phyloP scores from a whole-genome alignment of 1,140 invertebrate genomes.

The Drosophila hydei region DNA sequence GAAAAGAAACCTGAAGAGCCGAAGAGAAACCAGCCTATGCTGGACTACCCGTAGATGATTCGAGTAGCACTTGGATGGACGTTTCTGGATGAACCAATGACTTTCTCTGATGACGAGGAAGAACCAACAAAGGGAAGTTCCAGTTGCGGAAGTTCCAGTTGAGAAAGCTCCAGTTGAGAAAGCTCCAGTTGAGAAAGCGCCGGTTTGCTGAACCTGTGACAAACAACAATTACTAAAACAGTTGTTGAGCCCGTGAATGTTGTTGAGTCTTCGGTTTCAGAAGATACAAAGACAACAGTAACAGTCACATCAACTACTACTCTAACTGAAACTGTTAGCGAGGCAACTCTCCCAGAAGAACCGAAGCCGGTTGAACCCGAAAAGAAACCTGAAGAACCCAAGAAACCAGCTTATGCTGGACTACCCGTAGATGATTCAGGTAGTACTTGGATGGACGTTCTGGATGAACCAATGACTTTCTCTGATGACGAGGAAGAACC shows the following conservation, averaged over 20 bases:
- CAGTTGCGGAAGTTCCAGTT: too few species aligned
- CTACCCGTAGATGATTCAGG: neutral
- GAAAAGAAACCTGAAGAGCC: too few species aligned
- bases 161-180: too few species aligned
- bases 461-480: slow-evolving; percentile 83
- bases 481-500: slow-evolving; percentile 83
- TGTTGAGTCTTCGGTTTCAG: neutral
- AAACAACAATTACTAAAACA: neutral
- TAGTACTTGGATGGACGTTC: neutral
- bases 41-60: too few species aligned
- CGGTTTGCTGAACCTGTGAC: neutral
- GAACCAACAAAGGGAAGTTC: too few species aligned
- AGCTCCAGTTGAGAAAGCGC: neutral
- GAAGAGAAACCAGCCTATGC: too few species aligned
- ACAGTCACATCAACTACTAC: slow-evolving; percentile 34
- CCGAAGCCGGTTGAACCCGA: slow-evolving; percentile 7
- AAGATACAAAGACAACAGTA: slow-evolving; percentile 14
- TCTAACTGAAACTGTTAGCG: slow-evolving; percentile 27
- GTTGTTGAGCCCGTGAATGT: slow-evolving; percentile 2
- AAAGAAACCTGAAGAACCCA: slow-evolving; percentile 24
- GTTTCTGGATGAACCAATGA: too few species aligned
- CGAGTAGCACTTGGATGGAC: too few species aligned
- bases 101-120: too few species aligned
- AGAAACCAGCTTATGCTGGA: slow-evolving; percentile 55
- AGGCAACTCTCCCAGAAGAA: neutral